Base-by-base conservation (phyloP, 2,888 invertebrate genomes). In the Flabesymbios commensalis region DNA sequence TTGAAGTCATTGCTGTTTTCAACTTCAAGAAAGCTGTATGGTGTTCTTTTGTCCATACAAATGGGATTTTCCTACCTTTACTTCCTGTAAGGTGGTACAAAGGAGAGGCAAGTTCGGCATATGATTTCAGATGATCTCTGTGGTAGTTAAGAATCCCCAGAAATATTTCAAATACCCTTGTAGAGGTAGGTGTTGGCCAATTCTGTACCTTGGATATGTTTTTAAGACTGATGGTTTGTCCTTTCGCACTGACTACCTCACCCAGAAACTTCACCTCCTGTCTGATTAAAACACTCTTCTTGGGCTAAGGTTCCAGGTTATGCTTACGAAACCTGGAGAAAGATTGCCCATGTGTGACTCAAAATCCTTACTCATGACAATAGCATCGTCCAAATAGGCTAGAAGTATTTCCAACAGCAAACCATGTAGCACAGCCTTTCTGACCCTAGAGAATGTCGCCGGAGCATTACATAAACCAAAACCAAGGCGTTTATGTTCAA, bases 281-380 rank as follows among this genome's bases (percentile, higher is more conserved):
- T 36, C 24, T 14, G 39, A 53, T 36, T 5, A 53, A 22, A 4
- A 36, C 5, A 53, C 53, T 36, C 28, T 53, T 53, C 24, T 36
- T 53, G 5, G 53, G 39, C 39, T 53, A 36, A 5, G 36, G 36
- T 36, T 53, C 36, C 10, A 53, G 53, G 24, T 53, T 53, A 19
- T 53, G 28, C 19, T 36, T 14, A 10, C 53, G 32, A 22, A 53
- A 53, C n/a, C 53, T 32, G n/a, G n/a, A n/a, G n/a, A n/a, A 10
- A 53, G 10, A 19, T 53, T 36, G 10, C 14, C 14, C 36, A 53
- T 53, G 53, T 10, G 14, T 32, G 4, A 7, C 22, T 19, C 14
- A 24, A 36, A 36, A 36, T 14, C 10, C n/a, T 36, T 33, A 24
- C n/a, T 39, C n/a, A 10, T 5, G 32, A 53, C 22, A 36, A 33